Percentiles rank a stretch among this genome's conserved stretches.
Conservation (phyloP, 2,797 vertebrate genomes). For the Oreortyx pictus region DNA sequence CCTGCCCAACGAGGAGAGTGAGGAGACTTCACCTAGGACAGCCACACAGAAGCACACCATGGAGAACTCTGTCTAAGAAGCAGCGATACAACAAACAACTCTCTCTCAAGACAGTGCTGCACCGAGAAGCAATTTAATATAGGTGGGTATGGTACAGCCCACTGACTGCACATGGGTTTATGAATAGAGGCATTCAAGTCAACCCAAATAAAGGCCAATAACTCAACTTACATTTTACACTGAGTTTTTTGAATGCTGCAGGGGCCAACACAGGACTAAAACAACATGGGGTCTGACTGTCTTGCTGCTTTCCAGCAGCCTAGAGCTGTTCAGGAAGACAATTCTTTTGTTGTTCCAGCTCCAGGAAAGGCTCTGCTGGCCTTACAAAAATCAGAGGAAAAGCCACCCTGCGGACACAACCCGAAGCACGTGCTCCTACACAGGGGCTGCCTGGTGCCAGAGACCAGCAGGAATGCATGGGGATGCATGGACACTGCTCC, state of each 20-base stretch:
- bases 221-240: conserved; percentile 25
- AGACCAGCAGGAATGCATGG: neutral
- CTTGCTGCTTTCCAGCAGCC: conserved; percentile 16
- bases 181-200: conserved; percentile 68
- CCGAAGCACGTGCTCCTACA: neutral
- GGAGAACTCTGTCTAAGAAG: conserved; percentile 19
- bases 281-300: conserved; percentile 31
- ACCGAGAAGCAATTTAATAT: conserved; percentile 49
- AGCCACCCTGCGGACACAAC: neutral
- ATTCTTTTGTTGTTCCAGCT: conserved; percentile 19
- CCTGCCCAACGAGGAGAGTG: neutral
- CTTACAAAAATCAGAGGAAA: neutral
- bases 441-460: neutral
- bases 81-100: neutral
- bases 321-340: conserved; percentile 4
- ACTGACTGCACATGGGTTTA: conserved; percentile 4
- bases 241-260: conserved; percentile 33
- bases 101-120: conserved; percentile 18
- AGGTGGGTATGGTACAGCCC: neutral
- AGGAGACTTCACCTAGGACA: neutral
- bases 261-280: conserved; percentile 14
- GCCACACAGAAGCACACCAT: neutral
- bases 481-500: neutral
- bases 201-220: conserved; percentile 61
- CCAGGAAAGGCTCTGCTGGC: neutral